Base-by-base conservation (phyloP, 2,113 vertebrate species). In the Regulus satrapa region DNA sequence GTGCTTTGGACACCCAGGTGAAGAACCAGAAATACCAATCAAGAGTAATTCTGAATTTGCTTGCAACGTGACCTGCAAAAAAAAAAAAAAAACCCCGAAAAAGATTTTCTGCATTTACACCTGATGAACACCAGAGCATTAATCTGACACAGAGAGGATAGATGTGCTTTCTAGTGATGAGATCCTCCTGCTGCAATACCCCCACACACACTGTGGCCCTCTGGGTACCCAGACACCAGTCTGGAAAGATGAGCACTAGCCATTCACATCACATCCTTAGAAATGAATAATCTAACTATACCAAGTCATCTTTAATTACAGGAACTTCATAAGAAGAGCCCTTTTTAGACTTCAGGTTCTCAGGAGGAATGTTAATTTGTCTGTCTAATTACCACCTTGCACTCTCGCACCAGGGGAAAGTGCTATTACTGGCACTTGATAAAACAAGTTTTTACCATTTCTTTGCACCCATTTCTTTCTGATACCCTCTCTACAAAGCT, bases 301-400 rank as follows among this genome's bases (percentile, higher is more conserved):
- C 69, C 76, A 92, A 96, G 88, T 86, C 68, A 91, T 75, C 87
- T 76, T 95, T 97, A 97, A 97, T 97, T 97, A 97, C 94, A 96
- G 90, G 85, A 96, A 91, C 89, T 97, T 95, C 86, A 94, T 81
- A 92, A 89, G 73, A 71, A 81, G 92, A 96, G 63, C 84, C 85
- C 87, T 95, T 96, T 94, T 94, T 92, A 96, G 86, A 88, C 85
- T 94, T 56, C 52, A 21, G 19, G 80, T 91, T 97, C 95, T 94
- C 91, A n/a, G 78, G 95, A 96, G 96, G 92, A 92, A 95, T 96
- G 95, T 95, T 97, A 97, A 97, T 97, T 96, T 95, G 95, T 88
- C 91, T 96, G 94, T 82, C 85, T 97, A 97, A 97, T 98, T 98
- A 97, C 94, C 76, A 95, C 92, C 95, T 96, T 93, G 90, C 91